These are phyloP conservation scores for Phortica okadai DNA, from an alignment of 2,888 invertebrate species.

Conservation along the genomic window DNA sequence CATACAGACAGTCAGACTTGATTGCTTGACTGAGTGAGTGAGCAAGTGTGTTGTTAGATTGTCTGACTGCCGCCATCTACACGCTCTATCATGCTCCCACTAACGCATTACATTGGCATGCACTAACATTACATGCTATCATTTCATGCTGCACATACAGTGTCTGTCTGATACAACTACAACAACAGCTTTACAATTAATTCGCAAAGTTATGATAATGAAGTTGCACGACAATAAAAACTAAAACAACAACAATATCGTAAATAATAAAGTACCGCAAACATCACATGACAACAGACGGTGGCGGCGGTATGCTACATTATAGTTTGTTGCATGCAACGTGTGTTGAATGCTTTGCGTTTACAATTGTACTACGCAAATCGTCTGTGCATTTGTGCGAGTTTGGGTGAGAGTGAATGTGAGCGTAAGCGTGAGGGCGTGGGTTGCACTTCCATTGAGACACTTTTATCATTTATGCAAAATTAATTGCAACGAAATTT, in stretches of 20 bases:
- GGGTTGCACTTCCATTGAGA: neutral
- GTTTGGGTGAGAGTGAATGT: neutral
- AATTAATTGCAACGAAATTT: slow-evolving; percentile 51
- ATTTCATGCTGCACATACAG: too few relatives aligned
- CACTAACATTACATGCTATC: too few relatives aligned
- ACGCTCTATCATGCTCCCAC: too few relatives aligned
- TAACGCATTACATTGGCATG: too few relatives aligned
- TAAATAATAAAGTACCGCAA: neutral
- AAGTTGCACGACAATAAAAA: neutral
- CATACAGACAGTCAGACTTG: too few relatives aligned
- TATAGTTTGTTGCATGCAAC: too few relatives aligned
- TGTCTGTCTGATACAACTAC: neutral
- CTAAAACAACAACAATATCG: neutral
- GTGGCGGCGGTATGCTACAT: too few relatives aligned
- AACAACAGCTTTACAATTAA: neutral
- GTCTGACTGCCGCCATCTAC: too few relatives aligned
- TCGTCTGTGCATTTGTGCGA: too few relatives aligned
- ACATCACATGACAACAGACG: too few relatives aligned
- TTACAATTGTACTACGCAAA: slow-evolving; percentile 47
- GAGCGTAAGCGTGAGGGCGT: neutral
- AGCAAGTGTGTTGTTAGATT: too few relatives aligned
- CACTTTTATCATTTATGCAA: slow-evolving; percentile 47
- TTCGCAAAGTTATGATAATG: neutral
- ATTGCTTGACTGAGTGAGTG: too few relatives aligned
- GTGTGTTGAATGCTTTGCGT: neutral